Evolutionary conservation across 2,888 invertebrate genomes (phyloP).

Genomic region (Camptogramma bilineatum): DNA sequence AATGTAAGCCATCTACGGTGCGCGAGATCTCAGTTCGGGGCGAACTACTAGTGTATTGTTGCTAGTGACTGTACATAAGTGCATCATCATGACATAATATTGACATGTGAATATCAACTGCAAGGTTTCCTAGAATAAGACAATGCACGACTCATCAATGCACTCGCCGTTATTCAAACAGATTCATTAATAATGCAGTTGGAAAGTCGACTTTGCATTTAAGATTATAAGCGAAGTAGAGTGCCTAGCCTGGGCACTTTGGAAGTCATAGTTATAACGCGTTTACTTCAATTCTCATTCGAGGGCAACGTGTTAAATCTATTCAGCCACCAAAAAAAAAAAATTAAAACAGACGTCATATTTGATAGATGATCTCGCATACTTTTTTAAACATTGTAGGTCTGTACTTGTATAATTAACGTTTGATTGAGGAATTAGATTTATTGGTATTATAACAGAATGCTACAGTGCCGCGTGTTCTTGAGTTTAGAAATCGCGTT

Average conservation of each 20-base stretch:
- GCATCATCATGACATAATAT: slow-evolving; percentile 1
- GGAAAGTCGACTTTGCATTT: slow-evolving; percentile 19
- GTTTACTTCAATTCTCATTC: too few species aligned
- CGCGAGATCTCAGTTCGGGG: too few species aligned
- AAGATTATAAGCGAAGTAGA: not conserved
- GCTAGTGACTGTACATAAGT: not conserved
- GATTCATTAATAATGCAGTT: slow-evolving; percentile 29
- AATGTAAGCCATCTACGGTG: too few species aligned
- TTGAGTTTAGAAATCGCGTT: slow-evolving; percentile 12
- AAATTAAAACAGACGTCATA: too few species aligned
- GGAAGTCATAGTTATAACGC: not conserved
- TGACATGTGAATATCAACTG: slow-evolving; percentile 14
- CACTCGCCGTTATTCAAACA: slow-evolving; percentile 42
- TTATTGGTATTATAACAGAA: not conserved
- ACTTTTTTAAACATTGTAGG: too few species aligned
- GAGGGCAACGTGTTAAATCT: too few species aligned
- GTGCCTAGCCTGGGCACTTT: not conserved
- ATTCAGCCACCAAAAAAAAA: too few species aligned
- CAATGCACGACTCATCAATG: slow-evolving; percentile 36
- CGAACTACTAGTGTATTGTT: too few species aligned
- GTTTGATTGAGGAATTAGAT: too few species aligned
- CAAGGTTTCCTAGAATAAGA: slow-evolving; percentile 28
- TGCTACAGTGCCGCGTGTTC: not conserved
- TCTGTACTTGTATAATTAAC: too few species aligned
- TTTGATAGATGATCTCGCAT: too few species aligned